Evolutionary conservation across 2,113 vertebrate species (phyloP).

Genomic region (Vireo altiloquus): DNA sequence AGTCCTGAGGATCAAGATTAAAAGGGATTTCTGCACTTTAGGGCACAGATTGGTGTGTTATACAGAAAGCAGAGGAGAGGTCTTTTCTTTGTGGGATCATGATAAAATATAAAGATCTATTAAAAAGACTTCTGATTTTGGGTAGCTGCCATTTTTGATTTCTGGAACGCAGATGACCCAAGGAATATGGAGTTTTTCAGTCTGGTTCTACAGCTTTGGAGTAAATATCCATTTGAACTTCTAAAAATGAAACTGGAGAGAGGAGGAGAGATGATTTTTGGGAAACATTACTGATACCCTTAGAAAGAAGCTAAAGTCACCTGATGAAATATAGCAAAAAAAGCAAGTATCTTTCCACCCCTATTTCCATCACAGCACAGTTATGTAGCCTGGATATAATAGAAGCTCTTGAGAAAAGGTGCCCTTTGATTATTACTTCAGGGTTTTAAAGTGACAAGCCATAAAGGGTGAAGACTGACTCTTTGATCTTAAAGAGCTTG

Average conservation of each 20-base stretch:
- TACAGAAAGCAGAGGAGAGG: not conserved
- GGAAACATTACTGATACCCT: not conserved
- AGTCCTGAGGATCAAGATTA: not conserved
- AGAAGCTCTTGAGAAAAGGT: not conserved
- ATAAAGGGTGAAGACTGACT: slow-evolving; percentile 16
- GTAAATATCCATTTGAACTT: not conserved
- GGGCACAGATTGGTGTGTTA: not conserved
- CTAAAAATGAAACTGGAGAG: not conserved
- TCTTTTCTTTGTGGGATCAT: not conserved
- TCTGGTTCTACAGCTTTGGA: not conserved
- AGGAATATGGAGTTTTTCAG: not conserved
- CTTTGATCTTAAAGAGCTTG: slow-evolving; percentile 68
- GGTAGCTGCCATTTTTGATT: not conserved
- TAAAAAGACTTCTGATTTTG: not conserved
- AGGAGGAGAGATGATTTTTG: not conserved
- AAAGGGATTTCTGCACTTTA: not conserved
- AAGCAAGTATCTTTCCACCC: not conserved
- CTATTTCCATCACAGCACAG: not conserved
- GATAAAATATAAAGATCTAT: not conserved
- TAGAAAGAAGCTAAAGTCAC: not conserved
- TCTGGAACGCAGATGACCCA: not conserved
- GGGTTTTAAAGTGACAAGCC: slow-evolving; percentile 31
- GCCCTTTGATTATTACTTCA: slow-evolving; percentile 42
- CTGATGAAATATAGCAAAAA: not conserved
- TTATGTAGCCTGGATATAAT: not conserved